Percentiles rank a stretch among this genome's conserved stretches.
phyloP scores from a whole-genome alignment of 2,888 invertebrate genomes.

The Chloroclystis v-ata region DNA sequence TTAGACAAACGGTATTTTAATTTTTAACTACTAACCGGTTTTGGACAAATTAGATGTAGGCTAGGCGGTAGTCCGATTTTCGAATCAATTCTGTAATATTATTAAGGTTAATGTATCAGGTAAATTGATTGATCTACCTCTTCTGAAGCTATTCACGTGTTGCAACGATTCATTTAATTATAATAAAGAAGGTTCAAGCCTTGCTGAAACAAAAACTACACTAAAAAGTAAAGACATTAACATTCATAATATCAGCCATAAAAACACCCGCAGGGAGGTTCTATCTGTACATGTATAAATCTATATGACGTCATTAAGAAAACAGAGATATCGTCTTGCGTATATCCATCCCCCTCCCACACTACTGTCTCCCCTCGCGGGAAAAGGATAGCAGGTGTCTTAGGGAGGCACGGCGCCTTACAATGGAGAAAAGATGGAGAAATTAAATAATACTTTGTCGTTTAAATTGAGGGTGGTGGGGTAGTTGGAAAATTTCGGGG shows the following conservation, averaged over 20 bases:
- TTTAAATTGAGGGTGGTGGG: conserved; percentile 65
- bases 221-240: conserved; percentile 14
- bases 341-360: conserved; percentile 56
- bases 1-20: too few species aligned
- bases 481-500: conserved; percentile 66
- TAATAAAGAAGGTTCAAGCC: too few species aligned
- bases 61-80: too few species aligned
- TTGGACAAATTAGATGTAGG: too few species aligned
- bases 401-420: conserved; percentile 55
- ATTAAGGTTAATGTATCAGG: too few species aligned
- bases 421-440: conserved; percentile 75
- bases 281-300: conserved; percentile 67
- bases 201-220: conserved; percentile 11
- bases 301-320: conserved; percentile 77
- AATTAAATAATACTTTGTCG: conserved; percentile 79
- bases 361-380: conserved; percentile 36
- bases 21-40: too few species aligned
- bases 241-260: conserved; percentile 33
- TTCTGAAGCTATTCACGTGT: neutral
- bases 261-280: conserved; percentile 56
- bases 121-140: neutral
- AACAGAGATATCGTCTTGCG: conserved; percentile 66
- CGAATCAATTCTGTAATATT: too few species aligned
- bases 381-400: conserved; percentile 56
- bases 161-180: too few species aligned